These are phyloP conservation scores for Myotis brandtii DNA, from an alignment of 2,113 vertebrate genomes.

Conservation along the genomic window DNA sequence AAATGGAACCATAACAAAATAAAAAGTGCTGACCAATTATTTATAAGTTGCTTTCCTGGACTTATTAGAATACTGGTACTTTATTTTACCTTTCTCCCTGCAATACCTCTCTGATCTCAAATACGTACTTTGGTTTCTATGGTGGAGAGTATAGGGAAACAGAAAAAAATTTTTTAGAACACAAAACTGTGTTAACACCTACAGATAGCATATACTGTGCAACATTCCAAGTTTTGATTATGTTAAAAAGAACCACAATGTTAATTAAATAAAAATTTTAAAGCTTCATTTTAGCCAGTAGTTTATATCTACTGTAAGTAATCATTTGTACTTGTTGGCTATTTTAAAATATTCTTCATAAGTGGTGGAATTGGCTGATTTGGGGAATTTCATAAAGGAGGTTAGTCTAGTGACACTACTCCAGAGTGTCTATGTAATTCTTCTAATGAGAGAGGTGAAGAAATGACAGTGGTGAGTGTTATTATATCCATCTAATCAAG, in stretches of 20 bases:
- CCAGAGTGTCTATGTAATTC: not conserved
- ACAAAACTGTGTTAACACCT: not conserved
- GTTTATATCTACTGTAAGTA: not conserved
- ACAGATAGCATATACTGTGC: not conserved
- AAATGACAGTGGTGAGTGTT: not conserved
- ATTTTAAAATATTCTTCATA: constrained; percentile 21
- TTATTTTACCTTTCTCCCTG: not conserved
- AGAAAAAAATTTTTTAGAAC: not conserved
- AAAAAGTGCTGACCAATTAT: not conserved
- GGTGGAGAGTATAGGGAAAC: not conserved
- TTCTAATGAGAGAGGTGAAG: not conserved
- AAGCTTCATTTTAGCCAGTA: not conserved
- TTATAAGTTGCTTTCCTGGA: not conserved
- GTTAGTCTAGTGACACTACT: not conserved
- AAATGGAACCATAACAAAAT: not conserved
- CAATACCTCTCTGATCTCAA: not conserved
- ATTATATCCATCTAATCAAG: not conserved
- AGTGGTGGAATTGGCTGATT: not conserved
- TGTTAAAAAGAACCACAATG: not conserved
- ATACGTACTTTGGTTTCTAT: not conserved
- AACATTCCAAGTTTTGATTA: not conserved
- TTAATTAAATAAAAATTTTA: not conserved
- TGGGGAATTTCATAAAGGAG: not conserved
- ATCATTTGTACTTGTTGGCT: not conserved
- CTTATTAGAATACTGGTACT: not conserved